Base-by-base conservation (phyloP, 2,888 invertebrate species). In the Acrocera orbiculus region DNA sequence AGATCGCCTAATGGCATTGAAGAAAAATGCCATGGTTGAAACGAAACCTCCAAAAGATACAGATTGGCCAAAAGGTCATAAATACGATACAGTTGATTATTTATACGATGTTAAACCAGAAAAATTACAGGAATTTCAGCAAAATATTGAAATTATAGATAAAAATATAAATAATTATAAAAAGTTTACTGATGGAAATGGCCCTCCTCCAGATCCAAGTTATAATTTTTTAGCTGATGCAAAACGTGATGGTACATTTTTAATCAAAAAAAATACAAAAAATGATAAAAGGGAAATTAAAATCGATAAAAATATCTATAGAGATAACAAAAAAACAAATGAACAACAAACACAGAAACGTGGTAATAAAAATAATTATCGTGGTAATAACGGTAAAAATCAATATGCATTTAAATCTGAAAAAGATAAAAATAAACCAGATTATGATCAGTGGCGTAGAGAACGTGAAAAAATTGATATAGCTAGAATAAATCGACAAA, bases 51-150 rank as follows among this genome's bases (percentile, higher is more conserved):
- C 54, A 2, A 51, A 52, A 17, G 43, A 46, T 32, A 44, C 45
- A 23, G 56, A 60, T 38, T 62, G 61, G 61, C 59, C 69, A 2
- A 54, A 49, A 39, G 49, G 54, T 1, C 61, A 63, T 39, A 63
- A 60, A 42, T 64, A 62, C 38, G 63, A 64, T 43, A 62, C 62
- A 49, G 58, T 63, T 57, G 63, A 63, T 41, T 64, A 42, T 31
- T 42, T 40, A 7, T 44, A 42, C 23, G 44, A 44, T 32, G 39
- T 41, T 10, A 37, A 41, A 24, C 33, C 37, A n/a, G 40, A 41
- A 33, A 40, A 47, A 43, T 34, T 44, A 46, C 19, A 41, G 43
- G 30, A 52, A 46, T 8, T 24, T 27, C 30, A 32, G 13, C 28
- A 19, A 17, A 22, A 22, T 6, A 36, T 35, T 20, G 27, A 35